Conservation (phyloP, 1,140 invertebrate genomes). For the Calycopis cecrops region DNA sequence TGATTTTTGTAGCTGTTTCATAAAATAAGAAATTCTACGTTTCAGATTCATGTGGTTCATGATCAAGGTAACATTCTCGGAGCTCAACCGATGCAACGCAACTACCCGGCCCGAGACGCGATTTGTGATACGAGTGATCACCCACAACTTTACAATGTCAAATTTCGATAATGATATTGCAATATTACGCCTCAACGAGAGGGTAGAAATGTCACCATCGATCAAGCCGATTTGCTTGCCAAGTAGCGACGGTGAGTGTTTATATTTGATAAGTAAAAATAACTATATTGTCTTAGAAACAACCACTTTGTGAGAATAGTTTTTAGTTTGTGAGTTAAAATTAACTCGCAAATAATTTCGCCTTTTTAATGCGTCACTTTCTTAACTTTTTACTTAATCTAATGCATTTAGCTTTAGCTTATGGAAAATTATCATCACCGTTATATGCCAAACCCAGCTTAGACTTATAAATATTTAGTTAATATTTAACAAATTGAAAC, state of each 20-base stretch:
- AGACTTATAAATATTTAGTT: too few species aligned
- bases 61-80: constrained; percentile 90
- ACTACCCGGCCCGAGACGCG: constrained; percentile 81
- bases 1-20: not conserved
- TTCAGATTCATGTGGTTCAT: constrained; percentile 92
- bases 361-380: too few species aligned
- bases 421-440: too few species aligned
- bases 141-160: constrained; percentile 85
- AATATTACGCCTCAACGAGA: constrained; percentile 84
- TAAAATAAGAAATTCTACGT: constrained; percentile 32
- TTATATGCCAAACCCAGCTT: too few species aligned
- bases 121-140: constrained; percentile 83
- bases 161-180: constrained; percentile 93
- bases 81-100: constrained; percentile 88
- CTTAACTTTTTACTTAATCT: too few species aligned
- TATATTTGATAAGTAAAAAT: not conserved
- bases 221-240: constrained; percentile 89
- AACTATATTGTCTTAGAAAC: too few species aligned
- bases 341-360: too few species aligned
- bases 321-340: too few species aligned
- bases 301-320: too few species aligned
- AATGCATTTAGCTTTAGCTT: too few species aligned
- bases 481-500: too few species aligned
- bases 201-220: constrained; percentile 82
- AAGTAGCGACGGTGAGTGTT: constrained; percentile 74